phyloP scores from a whole-genome alignment of 2,113 vertebrate species.

The Mohoua ochrocephala region DNA sequence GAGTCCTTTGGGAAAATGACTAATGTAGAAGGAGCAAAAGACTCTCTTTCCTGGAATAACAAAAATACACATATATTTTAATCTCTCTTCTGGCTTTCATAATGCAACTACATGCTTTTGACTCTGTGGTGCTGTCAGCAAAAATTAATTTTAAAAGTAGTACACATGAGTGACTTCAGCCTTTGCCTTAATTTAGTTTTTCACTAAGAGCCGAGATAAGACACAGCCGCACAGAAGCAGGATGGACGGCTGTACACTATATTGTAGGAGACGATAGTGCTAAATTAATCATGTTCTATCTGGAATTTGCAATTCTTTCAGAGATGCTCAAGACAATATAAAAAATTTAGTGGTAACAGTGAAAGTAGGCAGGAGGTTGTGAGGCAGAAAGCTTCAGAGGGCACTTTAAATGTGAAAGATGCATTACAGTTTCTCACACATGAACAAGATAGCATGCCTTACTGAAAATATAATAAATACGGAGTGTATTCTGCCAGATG shows the following conservation, averaged over 20 bases:
- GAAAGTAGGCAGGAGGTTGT: constrained; percentile 78
- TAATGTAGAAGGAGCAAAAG: constrained; percentile 54
- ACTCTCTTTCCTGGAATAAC: constrained; percentile 53
- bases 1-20: constrained; percentile 47
- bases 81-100: constrained; percentile 57
- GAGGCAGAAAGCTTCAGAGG: constrained; percentile 78
- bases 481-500: constrained; percentile 39
- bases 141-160: constrained; percentile 74
- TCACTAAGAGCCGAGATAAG: constrained; percentile 63
- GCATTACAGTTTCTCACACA: constrained; percentile 72
- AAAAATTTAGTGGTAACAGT: constrained; percentile 89
- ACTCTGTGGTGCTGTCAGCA: constrained; percentile 62
- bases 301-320: constrained; percentile 95
- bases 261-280: constrained; percentile 65
- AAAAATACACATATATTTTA: constrained; percentile 66
- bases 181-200: constrained; percentile 72
- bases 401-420: constrained; percentile 78
- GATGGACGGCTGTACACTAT: constrained; percentile 61
- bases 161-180: constrained; percentile 49
- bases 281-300: constrained; percentile 97
- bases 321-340: constrained; percentile 89
- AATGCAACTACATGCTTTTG: constrained; percentile 56
- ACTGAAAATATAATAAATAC: constrained; percentile 67
- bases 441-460: constrained; percentile 66
- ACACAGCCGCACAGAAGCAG: constrained; percentile 45